Base-by-base conservation (phyloP, 1,140 invertebrate genomes). In the Episyrphus balteatus region DNA sequence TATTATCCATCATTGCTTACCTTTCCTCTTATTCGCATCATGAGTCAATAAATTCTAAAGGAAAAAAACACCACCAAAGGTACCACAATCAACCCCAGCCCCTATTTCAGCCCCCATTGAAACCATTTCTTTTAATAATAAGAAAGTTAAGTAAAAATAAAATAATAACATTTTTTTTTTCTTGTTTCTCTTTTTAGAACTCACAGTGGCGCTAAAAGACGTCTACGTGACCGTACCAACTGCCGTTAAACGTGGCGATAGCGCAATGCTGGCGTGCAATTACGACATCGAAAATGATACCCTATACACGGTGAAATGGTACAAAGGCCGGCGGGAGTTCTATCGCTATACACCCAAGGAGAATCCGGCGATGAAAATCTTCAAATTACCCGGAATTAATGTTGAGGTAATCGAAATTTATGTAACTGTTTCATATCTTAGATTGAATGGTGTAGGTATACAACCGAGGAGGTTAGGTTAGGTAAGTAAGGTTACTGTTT, bases 291-390 rank as follows among this genome's bases (percentile, higher is more conserved):
- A 86, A 58, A 76, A 76, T 34, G 84, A 85, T 48, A 76, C 76
- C 21, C 73, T 91, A 40, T 90, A 89, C 68, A 80, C 84, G 49
- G 84, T 91, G 54, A 89, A 89, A 70, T 91, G 86, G 86, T 89
- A 91, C 69, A 54, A 58, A 21, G 80, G 79, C 42, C 71, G 62
- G 36, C 62, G 75, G 36, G 82, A 84, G 63, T 83, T 83, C 69
- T 83, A 81, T 65, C 72, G 82, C 45, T 83, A 77, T 55, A 75
- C 78, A 6, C 81, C 82, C 1, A 75, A 73, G 44, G 79, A 82
- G 50, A 75, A 72, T 37, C 81, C 81, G 3, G 69, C 77, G 7
- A 76, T 75, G 39, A 84, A 83, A 62, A 74, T 75, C 51, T 85
- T 85, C 58, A 73, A 75, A 31, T 75, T 84, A 32, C 71, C 81